Evolutionary conservation across 2,113 vertebrate species (phyloP).

Genomic region (Murina feae): DNA sequence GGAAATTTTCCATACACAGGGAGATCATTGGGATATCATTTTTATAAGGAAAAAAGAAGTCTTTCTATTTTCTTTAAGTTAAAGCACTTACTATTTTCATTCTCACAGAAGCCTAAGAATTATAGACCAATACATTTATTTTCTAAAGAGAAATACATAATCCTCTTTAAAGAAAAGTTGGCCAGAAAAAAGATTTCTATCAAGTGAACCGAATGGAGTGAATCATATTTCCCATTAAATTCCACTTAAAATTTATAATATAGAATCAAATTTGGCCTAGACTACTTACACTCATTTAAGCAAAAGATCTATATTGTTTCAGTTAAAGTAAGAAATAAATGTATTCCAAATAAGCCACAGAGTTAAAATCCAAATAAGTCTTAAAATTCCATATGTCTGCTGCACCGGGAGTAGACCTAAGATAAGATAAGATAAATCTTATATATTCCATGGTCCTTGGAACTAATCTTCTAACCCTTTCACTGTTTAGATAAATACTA

Average conservation of each 20-base stretch:
- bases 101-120: constrained; percentile 17
- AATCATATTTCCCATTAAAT: constrained; percentile 40
- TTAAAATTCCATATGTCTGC: background rate
- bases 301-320: background rate
- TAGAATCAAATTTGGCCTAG: constrained; percentile 20
- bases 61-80: constrained; percentile 40
- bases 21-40: constrained; percentile 38
- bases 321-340: constrained; percentile 39
- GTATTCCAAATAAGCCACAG: constrained; percentile 27
- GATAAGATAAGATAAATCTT: background rate
- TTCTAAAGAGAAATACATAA: constrained; percentile 44
- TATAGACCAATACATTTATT: constrained; percentile 10
- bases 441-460: background rate
- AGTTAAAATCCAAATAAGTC: constrained; percentile 37
- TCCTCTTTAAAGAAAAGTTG: constrained; percentile 41
- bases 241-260: constrained; percentile 20
- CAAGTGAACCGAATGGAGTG: constrained; percentile 13
- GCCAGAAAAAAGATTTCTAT: constrained; percentile 29
- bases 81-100: constrained; percentile 42
- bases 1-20: constrained; percentile 44
- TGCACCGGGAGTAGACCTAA: background rate
- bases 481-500: background rate
- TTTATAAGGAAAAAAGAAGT: background rate
- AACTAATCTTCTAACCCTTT: background rate
- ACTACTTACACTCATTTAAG: constrained; percentile 29